Evolutionary conservation across 2,797 vertebrate species (phyloP).

Genomic region (Chromobotia macracanthus): DNA sequence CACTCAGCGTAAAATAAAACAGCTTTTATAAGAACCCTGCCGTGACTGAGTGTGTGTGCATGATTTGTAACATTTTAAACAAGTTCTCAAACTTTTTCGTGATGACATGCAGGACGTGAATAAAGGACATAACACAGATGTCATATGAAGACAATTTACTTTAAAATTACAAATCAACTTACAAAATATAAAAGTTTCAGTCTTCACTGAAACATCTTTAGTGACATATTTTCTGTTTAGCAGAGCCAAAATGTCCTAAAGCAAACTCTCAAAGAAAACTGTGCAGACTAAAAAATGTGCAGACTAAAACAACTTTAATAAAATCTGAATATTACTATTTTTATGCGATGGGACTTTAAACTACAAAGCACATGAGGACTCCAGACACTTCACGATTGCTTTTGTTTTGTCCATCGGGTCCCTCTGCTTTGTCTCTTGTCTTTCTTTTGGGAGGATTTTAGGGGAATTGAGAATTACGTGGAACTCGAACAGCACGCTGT

Average conservation of each 20-base stretch:
- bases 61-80: too few relatives aligned
- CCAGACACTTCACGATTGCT: slow-evolving; percentile 39
- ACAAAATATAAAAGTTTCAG: not conserved
- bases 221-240: too few relatives aligned
- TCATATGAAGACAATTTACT: too few relatives aligned
- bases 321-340: not conserved
- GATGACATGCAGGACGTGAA: too few relatives aligned
- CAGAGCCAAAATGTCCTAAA: not conserved
- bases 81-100: not conserved
- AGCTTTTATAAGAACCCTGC: too few relatives aligned
- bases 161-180: not conserved
- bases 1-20: not conserved
- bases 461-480: slow-evolving; percentile 57
- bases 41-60: too few relatives aligned
- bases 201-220: too few relatives aligned
- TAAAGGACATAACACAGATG: not conserved
- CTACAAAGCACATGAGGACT: slow-evolving; percentile 6
- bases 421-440: slow-evolving; percentile 44
- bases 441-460: slow-evolving; percentile 49
- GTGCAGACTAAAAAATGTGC: not conserved
- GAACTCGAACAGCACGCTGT: slow-evolving; percentile 61
- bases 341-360: slow-evolving; percentile 13
- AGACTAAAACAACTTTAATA: not conserved
- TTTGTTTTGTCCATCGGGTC: slow-evolving; percentile 39
- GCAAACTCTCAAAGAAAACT: not conserved